A percentile compares a stretch with the other conserved stretches of the same genome.
Conservation (phyloP, 2,888 invertebrate genomes). For the Hydriomena furcata region DNA sequence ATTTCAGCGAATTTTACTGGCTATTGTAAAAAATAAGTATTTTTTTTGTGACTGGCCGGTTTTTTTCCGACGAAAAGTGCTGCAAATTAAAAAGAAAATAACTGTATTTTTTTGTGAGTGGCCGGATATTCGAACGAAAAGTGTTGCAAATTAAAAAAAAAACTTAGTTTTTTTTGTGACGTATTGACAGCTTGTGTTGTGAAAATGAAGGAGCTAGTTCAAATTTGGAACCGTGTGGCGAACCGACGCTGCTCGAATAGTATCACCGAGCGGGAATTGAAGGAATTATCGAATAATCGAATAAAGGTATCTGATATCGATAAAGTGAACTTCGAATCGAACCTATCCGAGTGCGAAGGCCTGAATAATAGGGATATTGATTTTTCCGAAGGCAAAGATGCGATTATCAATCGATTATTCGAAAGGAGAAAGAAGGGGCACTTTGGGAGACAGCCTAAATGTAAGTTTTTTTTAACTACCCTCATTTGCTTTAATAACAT, state of each 20-base stretch:
- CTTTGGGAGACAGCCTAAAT: conserved; percentile 63
- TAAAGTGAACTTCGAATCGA: conserved; percentile 56
- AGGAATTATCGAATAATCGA: conserved; percentile 61
- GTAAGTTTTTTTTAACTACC: conserved; percentile 57
- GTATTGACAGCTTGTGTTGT: conserved; percentile 6
- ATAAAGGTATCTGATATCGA: conserved; percentile 59
- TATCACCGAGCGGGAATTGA: conserved; percentile 59
- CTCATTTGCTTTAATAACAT: conserved; percentile 16
- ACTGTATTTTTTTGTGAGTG: conserved; percentile 3
- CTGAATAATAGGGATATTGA: conserved; percentile 65
- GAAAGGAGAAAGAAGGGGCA: conserved; percentile 63
- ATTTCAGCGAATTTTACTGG: conserved; percentile 15
- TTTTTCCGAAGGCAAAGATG: conserved; percentile 63
- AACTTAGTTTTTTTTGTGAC: conserved; percentile 4
- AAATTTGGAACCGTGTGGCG: conserved; percentile 82
- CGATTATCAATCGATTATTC: conserved; percentile 70
- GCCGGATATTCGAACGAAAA: too few relatives aligned
- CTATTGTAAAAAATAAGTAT: conserved; percentile 8
- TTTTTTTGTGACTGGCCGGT: neutral
- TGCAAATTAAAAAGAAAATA: too few relatives aligned
- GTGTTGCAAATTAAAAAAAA: conserved; percentile 8
- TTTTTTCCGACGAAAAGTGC: neutral
- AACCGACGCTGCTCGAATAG: conserved; percentile 82
- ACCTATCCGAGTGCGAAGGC: conserved; percentile 67
- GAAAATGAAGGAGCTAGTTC: conserved; percentile 85